Evolutionary conservation across 2,888 invertebrate species (phyloP).

Genomic region (Drosophila mimica): DNA sequence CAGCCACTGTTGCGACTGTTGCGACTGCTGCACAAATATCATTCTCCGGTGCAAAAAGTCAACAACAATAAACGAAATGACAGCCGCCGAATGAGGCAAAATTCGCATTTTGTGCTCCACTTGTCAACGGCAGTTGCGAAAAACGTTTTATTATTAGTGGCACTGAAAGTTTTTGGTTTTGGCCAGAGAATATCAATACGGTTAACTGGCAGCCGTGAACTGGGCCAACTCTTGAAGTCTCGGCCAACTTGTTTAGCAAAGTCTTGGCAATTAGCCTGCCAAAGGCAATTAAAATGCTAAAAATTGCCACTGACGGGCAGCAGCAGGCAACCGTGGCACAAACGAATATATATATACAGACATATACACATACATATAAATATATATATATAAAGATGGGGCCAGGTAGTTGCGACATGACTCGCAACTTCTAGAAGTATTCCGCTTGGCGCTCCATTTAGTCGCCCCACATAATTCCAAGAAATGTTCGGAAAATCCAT

Average conservation of each 20-base stretch:
- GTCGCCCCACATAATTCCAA: slow-evolving; percentile 69
- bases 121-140: slow-evolving; percentile 67
- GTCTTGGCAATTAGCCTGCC: slow-evolving; percentile 62
- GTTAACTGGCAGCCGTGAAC: neutral
- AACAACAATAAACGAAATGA: slow-evolving; percentile 70
- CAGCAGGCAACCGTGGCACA: slow-evolving; percentile 21
- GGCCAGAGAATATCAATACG: slow-evolving; percentile 24
- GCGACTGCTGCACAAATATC: slow-evolving; percentile 40
- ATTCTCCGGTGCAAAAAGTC: slow-evolving; percentile 50
- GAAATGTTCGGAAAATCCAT: slow-evolving; percentile 55
- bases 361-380: neutral
- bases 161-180: slow-evolving; percentile 10
- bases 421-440: neutral
- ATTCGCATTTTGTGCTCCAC: slow-evolving; percentile 23
- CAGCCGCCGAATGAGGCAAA: slow-evolving; percentile 35
- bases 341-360: neutral
- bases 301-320: slow-evolving; percentile 57
- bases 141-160: slow-evolving; percentile 65
- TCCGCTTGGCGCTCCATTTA: slow-evolving; percentile 63
- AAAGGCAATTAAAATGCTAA: slow-evolving; percentile 70
- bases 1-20: slow-evolving; percentile 5
- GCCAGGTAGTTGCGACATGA: slow-evolving; percentile 13
- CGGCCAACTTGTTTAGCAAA: neutral
- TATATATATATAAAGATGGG: neutral
- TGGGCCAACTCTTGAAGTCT: slow-evolving; percentile 9